Evolutionary conservation across 2,797 vertebrate genomes (phyloP).

Genomic region (Salmo trutta): DNA sequence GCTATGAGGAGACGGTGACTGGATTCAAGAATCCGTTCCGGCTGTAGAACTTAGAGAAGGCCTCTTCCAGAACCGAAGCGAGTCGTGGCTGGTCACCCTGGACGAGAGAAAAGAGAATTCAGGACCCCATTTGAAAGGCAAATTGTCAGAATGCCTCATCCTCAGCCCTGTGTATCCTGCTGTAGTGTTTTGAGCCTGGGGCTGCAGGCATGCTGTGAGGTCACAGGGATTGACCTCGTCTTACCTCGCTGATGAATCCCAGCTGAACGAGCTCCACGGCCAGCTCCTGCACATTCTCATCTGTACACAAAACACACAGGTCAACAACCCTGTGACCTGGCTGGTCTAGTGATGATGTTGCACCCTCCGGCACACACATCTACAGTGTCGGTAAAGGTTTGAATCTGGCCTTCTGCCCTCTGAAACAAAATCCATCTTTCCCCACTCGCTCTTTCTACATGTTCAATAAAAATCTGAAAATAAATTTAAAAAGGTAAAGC

Average conservation of each 20-base stretch:
- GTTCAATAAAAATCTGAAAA: too few species aligned
- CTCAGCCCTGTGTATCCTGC: not conserved
- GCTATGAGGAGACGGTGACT: slow-evolving; percentile 95
- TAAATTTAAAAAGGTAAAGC: not conserved
- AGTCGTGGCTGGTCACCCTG: slow-evolving; percentile 93
- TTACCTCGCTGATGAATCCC: slow-evolving; percentile 96
- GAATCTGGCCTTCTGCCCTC: not conserved
- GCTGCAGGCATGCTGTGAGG: not conserved
- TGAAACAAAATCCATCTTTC: too few species aligned
- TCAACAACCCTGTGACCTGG: not conserved
- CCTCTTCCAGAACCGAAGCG: slow-evolving; percentile 93
- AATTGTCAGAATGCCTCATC: not conserved
- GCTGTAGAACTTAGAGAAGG: slow-evolving; percentile 93
- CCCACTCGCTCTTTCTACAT: too few species aligned
- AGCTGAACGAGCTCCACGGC: slow-evolving; percentile 95
- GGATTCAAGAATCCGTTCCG: slow-evolving; percentile 90
- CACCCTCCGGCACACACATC: too few species aligned
- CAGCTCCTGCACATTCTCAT: slow-evolving; percentile 95
- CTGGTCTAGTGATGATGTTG: not conserved
- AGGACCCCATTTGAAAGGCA: not conserved
- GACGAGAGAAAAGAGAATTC: slow-evolving; percentile 4
- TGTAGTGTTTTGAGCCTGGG: not conserved
- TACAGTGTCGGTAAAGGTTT: not conserved
- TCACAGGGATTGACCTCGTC: slow-evolving; percentile 14
- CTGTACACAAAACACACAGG: slow-evolving; percentile 63